Evolutionary conservation across 2,888 invertebrate species (phyloP), one percentile per base, ranked within the genome.

Genomic region (Lapara coniferarum): DNA sequence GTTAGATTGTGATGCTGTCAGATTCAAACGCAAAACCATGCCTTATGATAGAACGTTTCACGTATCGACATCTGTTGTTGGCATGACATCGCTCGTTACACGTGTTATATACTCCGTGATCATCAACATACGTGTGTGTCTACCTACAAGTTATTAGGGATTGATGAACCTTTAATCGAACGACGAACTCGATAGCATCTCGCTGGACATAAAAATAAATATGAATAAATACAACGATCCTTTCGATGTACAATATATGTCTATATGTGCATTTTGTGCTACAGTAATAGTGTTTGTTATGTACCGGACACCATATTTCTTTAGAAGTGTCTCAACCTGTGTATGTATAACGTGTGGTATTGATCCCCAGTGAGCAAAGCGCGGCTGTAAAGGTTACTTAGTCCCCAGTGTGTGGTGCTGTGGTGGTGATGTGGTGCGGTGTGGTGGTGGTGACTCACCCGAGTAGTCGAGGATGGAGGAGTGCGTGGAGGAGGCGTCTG

Each of bases 401-500:
- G 55, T 55, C 19, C 19, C 55, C 19, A 1, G 55, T 52, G 52
- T 55, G 19, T 55, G 55, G 55, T 19, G 55, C 30, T 30, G 30
- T 37, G 57, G 46, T 10, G 12, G 25, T 12, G 49, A n/a, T 44
- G 46, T 19, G 10, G 51, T 63, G 49, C n/a, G 46, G 10, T 37
- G 44, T 30, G 63, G 44, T 66, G 67, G 25, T 58, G 69, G 63
- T 66, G 37, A 82, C 94, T 93, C 89, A 97, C 97, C 97, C 84
- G 96, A 96, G 90, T 97, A 97, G 89, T 97, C 97, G 96, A 97
- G 96, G 95, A 97, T 97, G 83, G 97, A 97, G 91, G 96, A 97
- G 81, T 96, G 96, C 74, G 97, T 96, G 81, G 97, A 97, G 84
- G 97, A 97, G 83, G 97, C 97, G 93, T 98, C 97, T 89, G 97